phyloP scores from a whole-genome alignment of 2,797 vertebrate species.

The Gymnodraco acuticeps region DNA sequence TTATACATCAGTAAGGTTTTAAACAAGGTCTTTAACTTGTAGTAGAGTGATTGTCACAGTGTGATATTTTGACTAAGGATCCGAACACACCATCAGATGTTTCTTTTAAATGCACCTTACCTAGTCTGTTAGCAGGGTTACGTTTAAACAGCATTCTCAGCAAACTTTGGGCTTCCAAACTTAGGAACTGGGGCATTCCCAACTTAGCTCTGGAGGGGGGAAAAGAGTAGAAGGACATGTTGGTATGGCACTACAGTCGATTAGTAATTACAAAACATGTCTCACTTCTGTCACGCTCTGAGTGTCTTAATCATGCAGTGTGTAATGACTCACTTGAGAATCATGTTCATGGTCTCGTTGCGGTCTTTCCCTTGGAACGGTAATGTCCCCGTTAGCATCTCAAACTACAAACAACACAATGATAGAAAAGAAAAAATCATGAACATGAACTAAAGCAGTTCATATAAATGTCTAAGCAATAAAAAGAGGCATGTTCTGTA shows the following conservation, averaged over 20 bases:
- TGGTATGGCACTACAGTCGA: not conserved
- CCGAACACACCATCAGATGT: not conserved
- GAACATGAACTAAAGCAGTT: not conserved
- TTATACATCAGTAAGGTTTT: no score
- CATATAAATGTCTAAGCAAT: not conserved
- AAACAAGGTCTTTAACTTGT: no score
- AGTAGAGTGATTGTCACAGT: no score
- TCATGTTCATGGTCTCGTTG: conserved; percentile 99
- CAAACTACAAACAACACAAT: conserved; percentile 86
- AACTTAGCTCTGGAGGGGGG: conserved; percentile 90
- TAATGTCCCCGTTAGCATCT: conserved; percentile 98
- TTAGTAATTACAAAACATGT: conserved; percentile 1
- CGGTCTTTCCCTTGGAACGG: conserved; percentile 99
- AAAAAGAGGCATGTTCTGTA: conserved; percentile 64
- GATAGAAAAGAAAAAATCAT: conserved; percentile 2
- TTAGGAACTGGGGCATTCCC: conserved; percentile 99
- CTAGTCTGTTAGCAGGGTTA: conserved; percentile 96
- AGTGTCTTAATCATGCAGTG: conserved; percentile 7
- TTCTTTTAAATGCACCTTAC: conserved; percentile 74
- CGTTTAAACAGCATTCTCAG: conserved; percentile 98
- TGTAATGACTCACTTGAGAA: conserved; percentile 93
- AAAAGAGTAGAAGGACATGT: conserved; percentile 14
- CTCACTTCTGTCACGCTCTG: not conserved
- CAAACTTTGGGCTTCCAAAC: conserved; percentile 97
- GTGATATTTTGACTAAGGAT: no score